Base-by-base conservation (phyloP, 2,888 invertebrate species). In the Microctonus brassicae region DNA sequence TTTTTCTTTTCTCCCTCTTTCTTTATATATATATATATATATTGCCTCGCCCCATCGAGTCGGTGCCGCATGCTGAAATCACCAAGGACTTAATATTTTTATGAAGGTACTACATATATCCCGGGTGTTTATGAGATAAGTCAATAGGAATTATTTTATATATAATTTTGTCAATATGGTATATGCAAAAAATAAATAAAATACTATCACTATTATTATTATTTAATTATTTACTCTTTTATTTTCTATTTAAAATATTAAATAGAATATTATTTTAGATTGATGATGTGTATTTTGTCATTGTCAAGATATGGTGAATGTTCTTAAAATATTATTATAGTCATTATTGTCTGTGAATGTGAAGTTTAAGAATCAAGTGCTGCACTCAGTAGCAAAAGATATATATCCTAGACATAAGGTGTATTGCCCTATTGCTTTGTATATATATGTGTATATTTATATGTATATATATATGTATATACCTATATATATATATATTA, bases 21-120 rank as follows among this genome's bases (percentile, higher is more conserved):
- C 47, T 47, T 17, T 7, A n/a, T 47, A 17, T 47, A 20, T 47
- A 7, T 47, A 17, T 7, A 17, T 47, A n/a, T 39, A 20, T 47
- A 47, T 47, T 47, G 47, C 5, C 17, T 47, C 17, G 20, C 22
- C 9, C 60, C n/a, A n/a, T 20, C 65, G 60, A 73, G 72, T 70
- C 57, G 53, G 66, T 72, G 69, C 73, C n/a, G 39, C 39, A 20
- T 17, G 17, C 17, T 47, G 17, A 47, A 47, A 47, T 47, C 17
- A 17, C 9, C 47, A 47, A 47, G 20, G 47, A 39, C n/a, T 39
- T 39, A 13, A 47, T 47, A 47, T 47, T 47, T 47, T 47, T 47
- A 47, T 36, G 36, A 36, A n/a, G 47, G 9, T 47, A n/a, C 17
- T n/a, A n/a, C n/a, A n/a, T n/a, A 6, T 9, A 47, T 4, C 47